A percentile compares a stretch with the other conserved stretches of the same genome.
Conservation (phyloP, 1,140 invertebrate species). For the Achroia grisella region DNA sequence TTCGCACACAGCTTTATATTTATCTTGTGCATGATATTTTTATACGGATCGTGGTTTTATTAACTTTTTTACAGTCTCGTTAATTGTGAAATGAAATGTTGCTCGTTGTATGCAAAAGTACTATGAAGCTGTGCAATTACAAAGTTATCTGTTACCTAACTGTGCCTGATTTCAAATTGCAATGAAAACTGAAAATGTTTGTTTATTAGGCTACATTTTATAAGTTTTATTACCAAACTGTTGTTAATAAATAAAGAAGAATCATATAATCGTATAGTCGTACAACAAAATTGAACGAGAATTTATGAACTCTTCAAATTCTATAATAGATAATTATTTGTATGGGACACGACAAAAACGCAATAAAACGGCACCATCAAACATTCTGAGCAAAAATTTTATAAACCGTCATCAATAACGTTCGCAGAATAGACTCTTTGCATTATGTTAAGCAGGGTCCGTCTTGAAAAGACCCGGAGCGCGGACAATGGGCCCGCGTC, state of each 20-base stretch:
- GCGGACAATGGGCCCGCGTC: slow-evolving; percentile 41
- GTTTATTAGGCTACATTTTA: too few species aligned
- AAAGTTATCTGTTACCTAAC: too few species aligned
- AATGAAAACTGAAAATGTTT: too few species aligned
- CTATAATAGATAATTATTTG: slow-evolving; percentile 40
- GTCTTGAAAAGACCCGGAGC: slow-evolving; percentile 30
- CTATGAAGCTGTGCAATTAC: too few species aligned
- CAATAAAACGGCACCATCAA: slow-evolving; percentile 29
- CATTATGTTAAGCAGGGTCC: slow-evolving; percentile 20
- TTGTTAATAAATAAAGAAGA: too few species aligned
- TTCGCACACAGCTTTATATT: slow-evolving; percentile 43
- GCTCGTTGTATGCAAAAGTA: neutral
- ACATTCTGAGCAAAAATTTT: slow-evolving; percentile 32
- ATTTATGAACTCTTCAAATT: slow-evolving; percentile 44
- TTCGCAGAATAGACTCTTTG: slow-evolving; percentile 27
- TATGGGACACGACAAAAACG: slow-evolving; percentile 31
- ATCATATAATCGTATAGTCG: too few species aligned
- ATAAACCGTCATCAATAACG: slow-evolving; percentile 44
- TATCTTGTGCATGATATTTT: slow-evolving; percentile 38
- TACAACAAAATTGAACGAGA: slow-evolving; percentile 15
- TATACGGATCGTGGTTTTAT: slow-evolving; percentile 16
- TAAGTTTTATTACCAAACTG: too few species aligned
- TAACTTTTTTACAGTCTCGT: slow-evolving; percentile 20
- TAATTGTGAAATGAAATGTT: slow-evolving; percentile 10
- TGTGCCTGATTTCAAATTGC: too few species aligned